Base-by-base conservation (phyloP, 2,113 vertebrate species). In the Malaclemys terrapin region DNA sequence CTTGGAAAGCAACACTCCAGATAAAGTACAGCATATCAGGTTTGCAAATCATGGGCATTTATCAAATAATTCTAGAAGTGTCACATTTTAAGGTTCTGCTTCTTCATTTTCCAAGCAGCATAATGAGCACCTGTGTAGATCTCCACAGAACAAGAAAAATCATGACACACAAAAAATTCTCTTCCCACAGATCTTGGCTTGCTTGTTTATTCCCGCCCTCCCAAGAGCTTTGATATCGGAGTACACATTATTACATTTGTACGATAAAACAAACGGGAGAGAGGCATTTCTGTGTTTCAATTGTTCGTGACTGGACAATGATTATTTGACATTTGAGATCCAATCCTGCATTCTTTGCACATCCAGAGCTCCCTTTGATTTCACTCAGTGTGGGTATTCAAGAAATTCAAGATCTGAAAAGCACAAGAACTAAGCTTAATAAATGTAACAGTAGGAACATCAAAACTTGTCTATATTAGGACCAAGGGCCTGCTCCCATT, bases 31-130 rank as follows among this genome's bases (percentile, higher is more conserved):
- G 13, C 4, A 72, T 5, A 10, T 1, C 5, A 90, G 54, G 50
- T 19, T 89, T 65, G 57, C 80, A 88, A 93, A 95, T 56, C 59
- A 93, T 50, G 5, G 4, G 62, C 90, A 89, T 96, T 94, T 90
- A 95, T 93, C 93, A 84, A 50, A 88, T n/a, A 84, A 88, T 89
- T 93, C 75, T 31, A 25, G 81, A 93, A 95, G 95, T 69, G 50
- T 1, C 94, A 53, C 35, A 5, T 59, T 94, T 88, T 85, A 84
- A 78, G 88, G 79, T 94, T 86, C 56, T 29, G 53, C 89, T 78
- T 54, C 87, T 96, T 94, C 17, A 11, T 96, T 96, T 97, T 93
- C 89, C 83, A 92, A 97, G 89, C 24, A 45, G 85, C 91, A 86
- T 8, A 88, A 90, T 83, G 84, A 97, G 86, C 91, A 93, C 93